phyloP scores from a whole-genome alignment of 1,140 invertebrate genomes.

The Subanguina moxae region DNA sequence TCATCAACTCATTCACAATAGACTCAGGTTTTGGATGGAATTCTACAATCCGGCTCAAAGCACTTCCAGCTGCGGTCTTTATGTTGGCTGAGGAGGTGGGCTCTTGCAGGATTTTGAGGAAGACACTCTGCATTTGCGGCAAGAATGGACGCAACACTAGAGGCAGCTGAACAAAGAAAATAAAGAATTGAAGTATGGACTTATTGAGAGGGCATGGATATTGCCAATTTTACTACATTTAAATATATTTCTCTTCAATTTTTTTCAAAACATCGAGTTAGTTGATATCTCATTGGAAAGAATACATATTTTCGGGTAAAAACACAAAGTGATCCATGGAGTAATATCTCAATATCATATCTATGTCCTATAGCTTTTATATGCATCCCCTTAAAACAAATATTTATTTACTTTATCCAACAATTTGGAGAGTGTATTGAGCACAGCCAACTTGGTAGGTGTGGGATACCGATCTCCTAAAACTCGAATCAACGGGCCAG shows the following conservation, averaged over 20 bases:
- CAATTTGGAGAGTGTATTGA: conserved; percentile 84
- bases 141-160: conserved; percentile 91
- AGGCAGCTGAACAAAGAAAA: conserved; percentile 70
- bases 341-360: background rate
- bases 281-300: too few species aligned
- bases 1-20: conserved; percentile 42
- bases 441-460: conserved; percentile 87
- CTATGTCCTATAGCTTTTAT: background rate
- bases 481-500: conserved; percentile 92
- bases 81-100: conserved; percentile 32
- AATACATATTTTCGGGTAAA: conserved; percentile 5
- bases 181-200: conserved; percentile 22
- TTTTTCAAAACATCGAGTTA: too few species aligned
- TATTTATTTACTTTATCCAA: conserved; percentile 73
- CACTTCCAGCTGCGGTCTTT: conserved; percentile 34
- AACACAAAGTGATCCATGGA: background rate
- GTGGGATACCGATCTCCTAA: conserved; percentile 88
- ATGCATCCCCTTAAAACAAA: too few species aligned
- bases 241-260: too few species aligned
- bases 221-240: too few species aligned
- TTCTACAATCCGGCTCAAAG: conserved; percentile 9
- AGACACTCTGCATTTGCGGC: conserved; percentile 94
- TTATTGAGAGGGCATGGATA: too few species aligned
- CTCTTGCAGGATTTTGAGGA: conserved; percentile 65
- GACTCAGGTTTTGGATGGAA: conserved; percentile 49